Evolutionary conservation across 2,113 vertebrate species (phyloP).

Genomic region (Grammomys surdaster): DNA sequence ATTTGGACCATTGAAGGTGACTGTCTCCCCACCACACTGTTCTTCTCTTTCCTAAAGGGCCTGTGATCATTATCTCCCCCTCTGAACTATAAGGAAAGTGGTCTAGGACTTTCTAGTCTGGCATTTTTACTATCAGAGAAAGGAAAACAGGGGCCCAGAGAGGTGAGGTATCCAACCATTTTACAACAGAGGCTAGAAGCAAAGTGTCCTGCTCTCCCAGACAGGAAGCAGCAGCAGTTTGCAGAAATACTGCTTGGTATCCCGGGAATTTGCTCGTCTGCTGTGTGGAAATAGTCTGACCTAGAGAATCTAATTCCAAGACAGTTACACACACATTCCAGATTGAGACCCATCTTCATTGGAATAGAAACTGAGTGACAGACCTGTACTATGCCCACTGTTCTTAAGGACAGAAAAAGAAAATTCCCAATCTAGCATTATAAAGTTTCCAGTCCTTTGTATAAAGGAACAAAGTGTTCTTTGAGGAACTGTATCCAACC

Average conservation of each 20-base stretch:
- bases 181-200: constrained; percentile 40
- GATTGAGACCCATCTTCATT: constrained; percentile 58
- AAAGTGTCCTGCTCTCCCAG: constrained; percentile 9
- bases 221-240: constrained; percentile 52
- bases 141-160: constrained; percentile 3
- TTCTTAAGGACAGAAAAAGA: constrained; percentile 53
- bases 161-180: constrained; percentile 20
- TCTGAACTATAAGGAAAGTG: background rate
- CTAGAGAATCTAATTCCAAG: constrained; percentile 70
- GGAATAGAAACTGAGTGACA: constrained; percentile 45
- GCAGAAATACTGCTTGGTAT: constrained; percentile 65
- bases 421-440: constrained; percentile 15
- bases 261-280: constrained; percentile 65
- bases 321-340: constrained; percentile 70
- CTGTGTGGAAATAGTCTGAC: constrained; percentile 48
- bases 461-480: constrained; percentile 3
- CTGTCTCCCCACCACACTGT: background rate
- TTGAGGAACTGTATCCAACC: background rate
- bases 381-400: background rate
- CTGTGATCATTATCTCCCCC: too few species aligned
- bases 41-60: background rate
- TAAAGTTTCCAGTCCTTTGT: constrained; percentile 23
- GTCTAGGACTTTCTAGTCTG: background rate
- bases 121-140: constrained; percentile 27
- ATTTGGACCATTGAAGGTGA: background rate